These are phyloP conservation scores for Bombus waltoni DNA, from an alignment of 1,140 invertebrate species.

Conservation along the genomic window DNA sequence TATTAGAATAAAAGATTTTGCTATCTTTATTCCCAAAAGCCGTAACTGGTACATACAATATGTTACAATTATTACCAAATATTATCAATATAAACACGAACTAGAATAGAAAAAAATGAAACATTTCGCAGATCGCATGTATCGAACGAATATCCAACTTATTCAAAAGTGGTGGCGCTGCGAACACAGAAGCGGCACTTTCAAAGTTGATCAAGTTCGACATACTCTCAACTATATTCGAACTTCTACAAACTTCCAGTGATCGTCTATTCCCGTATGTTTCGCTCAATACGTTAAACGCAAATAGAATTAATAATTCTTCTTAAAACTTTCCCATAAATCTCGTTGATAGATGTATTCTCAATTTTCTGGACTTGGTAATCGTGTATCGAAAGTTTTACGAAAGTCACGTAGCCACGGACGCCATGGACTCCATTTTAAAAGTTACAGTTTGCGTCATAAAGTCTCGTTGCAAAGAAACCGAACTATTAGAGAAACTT, in stretches of 20 bases:
- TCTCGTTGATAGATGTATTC: conserved; percentile 38
- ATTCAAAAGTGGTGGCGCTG: background rate
- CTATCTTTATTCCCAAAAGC: background rate
- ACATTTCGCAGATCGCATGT: conserved; percentile 19
- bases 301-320: background rate
- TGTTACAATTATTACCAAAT: background rate
- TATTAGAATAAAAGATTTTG: too few species aligned
- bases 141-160: conserved; percentile 22
- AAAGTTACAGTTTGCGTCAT: conserved; percentile 46
- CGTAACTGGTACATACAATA: background rate
- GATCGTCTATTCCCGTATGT: conserved; percentile 43
- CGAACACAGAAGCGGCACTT: background rate
- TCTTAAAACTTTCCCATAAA: background rate
- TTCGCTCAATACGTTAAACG: too few species aligned
- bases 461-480: conserved; percentile 41
- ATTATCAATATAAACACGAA: too few species aligned
- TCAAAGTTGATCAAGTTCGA: conserved; percentile 55
- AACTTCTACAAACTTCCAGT: conserved; percentile 37
- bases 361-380: conserved; percentile 47
- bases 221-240: conserved; percentile 48
- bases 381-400: conserved; percentile 53
- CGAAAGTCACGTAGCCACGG: conserved; percentile 36
- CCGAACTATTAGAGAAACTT: conserved; percentile 24
- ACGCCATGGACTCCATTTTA: conserved; percentile 49
- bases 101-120: background rate